Conservation (phyloP, 2,113 vertebrate genomes). For the Microtus richardsoni region DNA sequence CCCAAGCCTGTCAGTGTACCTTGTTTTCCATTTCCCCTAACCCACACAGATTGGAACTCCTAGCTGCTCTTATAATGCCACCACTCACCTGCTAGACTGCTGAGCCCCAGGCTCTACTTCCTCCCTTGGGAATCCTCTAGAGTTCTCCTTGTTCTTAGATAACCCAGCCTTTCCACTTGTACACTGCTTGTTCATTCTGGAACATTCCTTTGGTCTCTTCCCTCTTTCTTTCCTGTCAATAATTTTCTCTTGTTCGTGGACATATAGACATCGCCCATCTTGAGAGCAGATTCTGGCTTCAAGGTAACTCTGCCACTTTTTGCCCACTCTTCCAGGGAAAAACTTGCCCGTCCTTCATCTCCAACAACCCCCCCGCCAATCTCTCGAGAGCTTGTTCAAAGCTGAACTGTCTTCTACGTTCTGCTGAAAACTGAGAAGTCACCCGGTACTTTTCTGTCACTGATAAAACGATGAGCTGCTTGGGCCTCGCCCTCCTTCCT, state of each 20-base stretch:
- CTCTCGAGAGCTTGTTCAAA: neutral
- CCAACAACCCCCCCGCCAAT: neutral
- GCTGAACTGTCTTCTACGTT: neutral
- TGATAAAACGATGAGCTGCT: neutral
- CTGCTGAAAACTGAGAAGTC: neutral
- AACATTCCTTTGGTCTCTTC: neutral
- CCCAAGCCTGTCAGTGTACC: neutral
- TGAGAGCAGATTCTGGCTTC: neutral
- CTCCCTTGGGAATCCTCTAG: neutral
- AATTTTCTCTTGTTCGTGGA: slow-evolving; percentile 3
- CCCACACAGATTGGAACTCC: neutral
- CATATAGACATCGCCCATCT: slow-evolving; percentile 17
- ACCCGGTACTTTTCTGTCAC: neutral
- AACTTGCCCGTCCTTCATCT: neutral
- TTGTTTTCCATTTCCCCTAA: slow-evolving; percentile 12
- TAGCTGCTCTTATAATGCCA: neutral
- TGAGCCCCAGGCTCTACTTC: neutral
- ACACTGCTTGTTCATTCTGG: neutral
- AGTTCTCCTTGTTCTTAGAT: neutral
- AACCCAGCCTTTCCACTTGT: neutral
- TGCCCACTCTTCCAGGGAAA: neutral
- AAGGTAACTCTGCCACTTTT: neutral
- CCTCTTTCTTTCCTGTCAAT: neutral
- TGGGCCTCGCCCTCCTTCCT: neutral
- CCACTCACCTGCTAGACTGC: neutral